These are phyloP conservation scores for Globia sparganii DNA, from an alignment of 2,888 invertebrate genomes.

Conservation along the genomic window DNA sequence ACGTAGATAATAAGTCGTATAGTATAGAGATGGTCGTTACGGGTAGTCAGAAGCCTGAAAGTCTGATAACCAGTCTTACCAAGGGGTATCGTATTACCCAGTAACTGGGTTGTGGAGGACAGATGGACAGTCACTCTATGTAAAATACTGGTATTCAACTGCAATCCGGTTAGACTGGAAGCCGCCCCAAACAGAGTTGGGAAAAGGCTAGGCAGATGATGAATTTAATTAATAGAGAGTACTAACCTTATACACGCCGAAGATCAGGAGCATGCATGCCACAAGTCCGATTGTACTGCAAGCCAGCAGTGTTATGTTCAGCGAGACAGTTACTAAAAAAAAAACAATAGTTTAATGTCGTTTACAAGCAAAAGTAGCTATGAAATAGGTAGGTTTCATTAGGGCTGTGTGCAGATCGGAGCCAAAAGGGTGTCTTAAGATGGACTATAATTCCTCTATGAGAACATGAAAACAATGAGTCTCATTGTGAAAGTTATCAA, in stretches of 20 bases:
- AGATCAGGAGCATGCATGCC: slow-evolving; percentile 92
- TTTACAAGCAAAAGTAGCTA: no score
- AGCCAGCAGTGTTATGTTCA: slow-evolving; percentile 92
- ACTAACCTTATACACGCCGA: slow-evolving; percentile 93
- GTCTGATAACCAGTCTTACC: neutral
- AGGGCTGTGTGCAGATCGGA: neutral
- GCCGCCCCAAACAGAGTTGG: neutral
- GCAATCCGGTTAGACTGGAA: no score
- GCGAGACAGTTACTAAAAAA: slow-evolving; percentile 92
- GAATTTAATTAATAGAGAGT: neutral
- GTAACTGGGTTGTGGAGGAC: neutral
- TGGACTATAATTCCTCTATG: no score
- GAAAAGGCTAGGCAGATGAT: neutral
- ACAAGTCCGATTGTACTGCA: slow-evolving; percentile 93
- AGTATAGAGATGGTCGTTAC: neutral
- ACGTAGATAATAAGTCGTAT: no score
- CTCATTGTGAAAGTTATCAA: neutral
- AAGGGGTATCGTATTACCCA: neutral
- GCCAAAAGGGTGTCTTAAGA: neutral
- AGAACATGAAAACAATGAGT: neutral
- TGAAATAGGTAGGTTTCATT: neutral
- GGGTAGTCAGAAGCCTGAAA: neutral
- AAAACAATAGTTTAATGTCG: slow-evolving; percentile 23
- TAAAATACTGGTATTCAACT: no score
- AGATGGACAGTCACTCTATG: no score